phyloP scores from a whole-genome alignment of 1,140 invertebrate species.

The Drosophila melanogaster region DNA sequence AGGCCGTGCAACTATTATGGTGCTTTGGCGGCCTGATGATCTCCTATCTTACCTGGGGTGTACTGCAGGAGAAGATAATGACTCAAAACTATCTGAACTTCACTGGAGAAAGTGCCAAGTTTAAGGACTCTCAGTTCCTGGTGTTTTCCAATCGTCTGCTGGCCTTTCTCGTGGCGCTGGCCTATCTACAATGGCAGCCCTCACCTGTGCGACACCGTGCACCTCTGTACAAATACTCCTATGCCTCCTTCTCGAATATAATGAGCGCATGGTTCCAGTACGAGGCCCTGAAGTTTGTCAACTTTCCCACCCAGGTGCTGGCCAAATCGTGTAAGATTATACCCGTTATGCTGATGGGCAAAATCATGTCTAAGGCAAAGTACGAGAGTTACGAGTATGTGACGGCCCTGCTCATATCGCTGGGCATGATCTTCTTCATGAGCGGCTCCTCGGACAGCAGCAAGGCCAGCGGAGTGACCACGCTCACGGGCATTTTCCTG shows the following conservation, averaged over 20 bases:
- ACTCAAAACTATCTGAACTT: conserved; percentile 90
- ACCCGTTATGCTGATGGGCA: conserved; percentile 98
- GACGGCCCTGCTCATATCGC: conserved; percentile 94
- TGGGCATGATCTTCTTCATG: conserved; percentile 97
- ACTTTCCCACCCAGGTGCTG: conserved; percentile 98
- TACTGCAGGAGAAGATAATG: conserved; percentile 97
- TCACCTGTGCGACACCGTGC: conserved; percentile 90
- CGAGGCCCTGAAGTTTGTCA: conserved; percentile 99
- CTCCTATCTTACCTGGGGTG: conserved; percentile 97
- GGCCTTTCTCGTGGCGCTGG: conserved; percentile 91
- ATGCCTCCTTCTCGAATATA: conserved; percentile 98
- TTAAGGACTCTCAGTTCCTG: conserved; percentile 97
- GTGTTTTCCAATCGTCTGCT: conserved; percentile 97
- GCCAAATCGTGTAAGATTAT: conserved; percentile 97
- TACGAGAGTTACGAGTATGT: conserved; percentile 98
- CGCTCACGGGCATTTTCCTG: conserved; percentile 94
- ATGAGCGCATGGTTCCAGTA: conserved; percentile 99
- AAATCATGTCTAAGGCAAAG: conserved; percentile 93
- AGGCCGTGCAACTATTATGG: conserved; percentile 88
- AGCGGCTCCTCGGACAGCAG: conserved; percentile 88
- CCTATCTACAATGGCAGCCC: conserved; percentile 85
- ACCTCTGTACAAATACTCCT: conserved; percentile 98
- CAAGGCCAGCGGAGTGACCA: conserved; percentile 89
- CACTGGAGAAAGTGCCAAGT: conserved; percentile 88
- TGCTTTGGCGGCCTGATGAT: conserved; percentile 95